Evolutionary conservation across 2,888 invertebrate species (phyloP), one percentile per base, ranked within the genome.

Genomic region (Cyrtodaria siliqua): DNA sequence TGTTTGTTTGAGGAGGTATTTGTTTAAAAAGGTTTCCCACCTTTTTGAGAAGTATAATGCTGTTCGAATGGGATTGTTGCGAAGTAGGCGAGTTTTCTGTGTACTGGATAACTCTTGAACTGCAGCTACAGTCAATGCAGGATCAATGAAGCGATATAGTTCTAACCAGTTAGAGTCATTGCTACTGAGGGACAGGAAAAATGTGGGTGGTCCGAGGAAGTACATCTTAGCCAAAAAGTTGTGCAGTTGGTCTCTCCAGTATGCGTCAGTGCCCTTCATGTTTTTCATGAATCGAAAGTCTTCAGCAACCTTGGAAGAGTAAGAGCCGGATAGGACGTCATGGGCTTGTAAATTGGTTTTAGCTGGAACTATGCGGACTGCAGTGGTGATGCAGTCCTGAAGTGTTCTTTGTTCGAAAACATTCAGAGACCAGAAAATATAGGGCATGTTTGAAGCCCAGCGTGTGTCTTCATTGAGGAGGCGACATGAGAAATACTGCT

Each of bases 241-340:
- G n/a, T 67, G n/a, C n/a, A n/a, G n/a, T n/a, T n/a, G n/a, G n/a
- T n/a, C n/a, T n/a, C n/a, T n/a, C n/a, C n/a, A n/a, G n/a, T n/a
- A n/a, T n/a, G n/a, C n/a, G n/a, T n/a, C n/a, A n/a, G n/a, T n/a
- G n/a, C 74, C 74, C 40, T 56, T 61, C 9, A 68, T 59, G 16
- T 62, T 6, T 52, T 68, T 74, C 74, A 74, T 74, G 38, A 74
- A 74, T n/a, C 50, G 56, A 26, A 50, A 74, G 57, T 74, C 67
- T 27, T 74, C 74, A 20, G 68, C 18, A 14, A 68, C 57, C 16
- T 57, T 18, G 9, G 40, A 24, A 29, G 38, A 24, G 27, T 44
- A 38, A n/a, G 12, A 16, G n/a, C 27, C 29, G 18, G 29, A 27
- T 2, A 55, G 42, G n/a, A 75, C 33, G 49, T 69, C 50, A 1